These are phyloP conservation scores for Agrochola litura DNA, from an alignment of 2,888 invertebrate species.

Conservation along the genomic window DNA sequence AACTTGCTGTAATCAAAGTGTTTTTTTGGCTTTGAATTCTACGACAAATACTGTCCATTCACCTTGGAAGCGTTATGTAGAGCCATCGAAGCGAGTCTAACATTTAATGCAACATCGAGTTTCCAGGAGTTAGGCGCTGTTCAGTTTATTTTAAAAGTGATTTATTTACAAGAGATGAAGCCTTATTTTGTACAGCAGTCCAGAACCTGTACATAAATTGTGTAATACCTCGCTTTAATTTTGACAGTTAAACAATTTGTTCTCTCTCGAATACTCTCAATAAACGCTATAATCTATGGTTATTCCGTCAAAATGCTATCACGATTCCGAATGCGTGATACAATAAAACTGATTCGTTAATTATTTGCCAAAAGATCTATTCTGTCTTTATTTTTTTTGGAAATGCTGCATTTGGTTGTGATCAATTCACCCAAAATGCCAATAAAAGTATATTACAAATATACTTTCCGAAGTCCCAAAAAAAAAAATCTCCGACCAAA, in stretches of 20 bases:
- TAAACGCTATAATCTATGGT: neutral
- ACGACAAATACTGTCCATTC: constrained; percentile 77
- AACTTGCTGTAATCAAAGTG: constrained; percentile 55
- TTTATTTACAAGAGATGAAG: constrained; percentile 3
- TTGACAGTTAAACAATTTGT: neutral
- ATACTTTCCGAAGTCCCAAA: neutral
- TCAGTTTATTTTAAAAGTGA: constrained; percentile 10
- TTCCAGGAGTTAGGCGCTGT: constrained; percentile 37
- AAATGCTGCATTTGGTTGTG: neutral
- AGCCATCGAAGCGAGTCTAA: constrained; percentile 69
- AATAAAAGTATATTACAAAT: neutral
- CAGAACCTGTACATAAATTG: neutral
- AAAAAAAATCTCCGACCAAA: neutral
- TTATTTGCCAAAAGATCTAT: neutral
- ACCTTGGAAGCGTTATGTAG: constrained; percentile 80
- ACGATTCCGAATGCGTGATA: neutral
- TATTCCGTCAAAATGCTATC: neutral
- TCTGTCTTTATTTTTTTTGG: neutral
- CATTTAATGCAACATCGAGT: constrained; percentile 55
- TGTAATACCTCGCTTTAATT: neutral
- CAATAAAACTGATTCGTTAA: neutral
- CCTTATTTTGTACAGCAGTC: neutral
- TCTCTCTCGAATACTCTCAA: neutral
- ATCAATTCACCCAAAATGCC: neutral
- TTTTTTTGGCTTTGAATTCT: constrained; percentile 46